phyloP scores from a whole-genome alignment of 92 coral and sea anemone species.

The Epizoanthus ramosus region DNA sequence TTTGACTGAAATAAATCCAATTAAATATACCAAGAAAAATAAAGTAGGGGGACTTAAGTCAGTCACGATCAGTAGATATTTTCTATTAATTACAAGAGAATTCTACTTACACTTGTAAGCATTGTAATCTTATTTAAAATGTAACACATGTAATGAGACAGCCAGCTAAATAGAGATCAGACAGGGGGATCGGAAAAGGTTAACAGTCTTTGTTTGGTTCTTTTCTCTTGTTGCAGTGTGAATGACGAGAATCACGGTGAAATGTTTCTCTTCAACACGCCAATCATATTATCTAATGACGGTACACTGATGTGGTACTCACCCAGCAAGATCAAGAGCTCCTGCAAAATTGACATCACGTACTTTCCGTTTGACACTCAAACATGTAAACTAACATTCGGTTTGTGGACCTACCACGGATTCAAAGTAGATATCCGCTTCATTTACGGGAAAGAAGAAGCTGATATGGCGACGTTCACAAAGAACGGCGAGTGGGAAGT shows the following conservation, averaged over 20 bases:
- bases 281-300: slow-evolving; percentile 61
- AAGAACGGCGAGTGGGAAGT: slow-evolving; percentile 84
- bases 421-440: slow-evolving; percentile 66
- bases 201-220: too few species aligned
- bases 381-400: slow-evolving; percentile 72
- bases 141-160: too few species aligned
- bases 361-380: slow-evolving; percentile 92
- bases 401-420: slow-evolving; percentile 80
- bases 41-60: too few species aligned
- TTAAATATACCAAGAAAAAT: too few species aligned
- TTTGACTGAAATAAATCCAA: too few species aligned
- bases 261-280: slow-evolving; percentile 84
- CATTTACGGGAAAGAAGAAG: slow-evolving; percentile 35
- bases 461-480: slow-evolving; percentile 56
- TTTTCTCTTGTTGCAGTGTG: slow-evolving; percentile 60
- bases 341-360: slow-evolving; percentile 76
- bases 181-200: too few species aligned
- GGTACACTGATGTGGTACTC: slow-evolving; percentile 83
- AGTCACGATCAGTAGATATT: too few species aligned
- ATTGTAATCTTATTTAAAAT: too few species aligned
- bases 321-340: slow-evolving; percentile 71
- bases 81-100: too few species aligned
- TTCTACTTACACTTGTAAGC: too few species aligned
- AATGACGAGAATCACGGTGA: slow-evolving; percentile 84
- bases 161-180: too few species aligned